Evolutionary conservation across 2,888 invertebrate genomes (phyloP).

Genomic region (Hymenopus coronatus): DNA sequence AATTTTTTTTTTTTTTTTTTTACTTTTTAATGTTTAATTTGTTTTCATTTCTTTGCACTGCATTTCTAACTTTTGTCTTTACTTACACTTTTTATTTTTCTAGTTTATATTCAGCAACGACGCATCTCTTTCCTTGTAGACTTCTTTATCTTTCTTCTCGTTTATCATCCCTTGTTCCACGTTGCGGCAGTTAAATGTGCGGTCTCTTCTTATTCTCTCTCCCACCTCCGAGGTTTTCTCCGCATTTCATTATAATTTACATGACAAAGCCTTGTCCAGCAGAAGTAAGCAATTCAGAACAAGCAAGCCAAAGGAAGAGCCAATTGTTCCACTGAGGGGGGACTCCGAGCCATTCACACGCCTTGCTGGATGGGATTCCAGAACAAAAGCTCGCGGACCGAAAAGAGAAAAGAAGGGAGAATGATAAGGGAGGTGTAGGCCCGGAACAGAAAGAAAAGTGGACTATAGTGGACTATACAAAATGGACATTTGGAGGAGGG

Average conservation of each 20-base stretch:
- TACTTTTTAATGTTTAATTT: not conserved
- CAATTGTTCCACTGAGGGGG: not conserved
- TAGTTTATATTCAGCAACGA: not conserved
- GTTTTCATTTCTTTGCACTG: too few species aligned
- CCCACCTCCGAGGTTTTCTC: not conserved
- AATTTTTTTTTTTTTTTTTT: too few species aligned
- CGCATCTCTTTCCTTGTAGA: not conserved
- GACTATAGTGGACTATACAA: not conserved
- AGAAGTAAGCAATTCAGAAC: conserved; percentile 18
- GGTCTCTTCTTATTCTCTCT: conserved; percentile 3
- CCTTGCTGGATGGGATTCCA: conserved; percentile 12
- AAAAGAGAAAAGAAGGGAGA: conserved; percentile 7
- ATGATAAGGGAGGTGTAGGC: not conserved
- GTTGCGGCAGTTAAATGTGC: not conserved
- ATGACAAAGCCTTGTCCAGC: conserved; percentile 17
- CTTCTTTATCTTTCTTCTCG: not conserved
- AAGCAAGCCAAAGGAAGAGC: not conserved
- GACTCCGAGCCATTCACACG: conserved; percentile 1
- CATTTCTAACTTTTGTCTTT: not conserved
- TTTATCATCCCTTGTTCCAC: not conserved
- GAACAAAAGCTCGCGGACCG: conserved; percentile 15
- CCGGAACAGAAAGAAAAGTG: conserved; percentile 7
- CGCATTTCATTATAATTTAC: conserved; percentile 20
- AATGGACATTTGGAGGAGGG: not conserved
- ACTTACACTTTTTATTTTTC: not conserved